Evolutionary conservation across 1,140 invertebrate species (phyloP), one percentile per base, ranked within the genome.

Genomic region (Ganaspis sp.): DNA sequence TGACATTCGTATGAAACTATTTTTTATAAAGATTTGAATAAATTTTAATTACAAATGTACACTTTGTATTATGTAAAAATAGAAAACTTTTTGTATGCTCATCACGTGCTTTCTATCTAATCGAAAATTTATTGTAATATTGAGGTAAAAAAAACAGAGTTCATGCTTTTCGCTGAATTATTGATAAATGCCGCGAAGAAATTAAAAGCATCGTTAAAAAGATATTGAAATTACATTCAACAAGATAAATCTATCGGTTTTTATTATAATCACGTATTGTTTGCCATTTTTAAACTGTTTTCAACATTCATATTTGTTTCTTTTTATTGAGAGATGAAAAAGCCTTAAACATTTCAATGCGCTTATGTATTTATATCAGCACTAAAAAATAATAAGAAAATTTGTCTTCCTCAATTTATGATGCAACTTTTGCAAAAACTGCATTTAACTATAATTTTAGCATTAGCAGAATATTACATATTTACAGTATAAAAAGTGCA

Each of bases 201-300:
- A 49, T 49, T 49, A 49, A 49, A n/a, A 49, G 45, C 45, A 49
- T 49, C 45, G 45, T 49, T 49, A 49, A 49, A 17, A 49, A 49
- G 45, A 49, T 49, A 49, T 49, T 49, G n/a, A 49, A 49, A 49
- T 49, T 49, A 49, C 45, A 17, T 49, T 49, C 45, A 49, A 49
- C 45, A 49, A 4, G 15, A 49, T 49, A 17, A 49, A 17, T 8
- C n/a, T 5, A 17, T 17, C 17, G 5, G 8, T 17, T 45, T 4
- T 5, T 49, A 6, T 49, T 49, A 8, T 15, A 17, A 49, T 49
- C n/a, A 17, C 3, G 17, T 49, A 49, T 49, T 49, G 45, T 49
- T 49, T 49, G 45, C 45, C n/a, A 17, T 49, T 49, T 49, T 49
- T 45, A 11, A 45, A 45, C 15, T 49, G 11, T 49, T 17, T 49